A percentile compares a stretch with the other conserved stretches of the same genome.
These are phyloP conservation scores for Drosophila equinoxialis DNA, from an alignment of 1,140 invertebrate genomes.

Conservation along the genomic window DNA sequence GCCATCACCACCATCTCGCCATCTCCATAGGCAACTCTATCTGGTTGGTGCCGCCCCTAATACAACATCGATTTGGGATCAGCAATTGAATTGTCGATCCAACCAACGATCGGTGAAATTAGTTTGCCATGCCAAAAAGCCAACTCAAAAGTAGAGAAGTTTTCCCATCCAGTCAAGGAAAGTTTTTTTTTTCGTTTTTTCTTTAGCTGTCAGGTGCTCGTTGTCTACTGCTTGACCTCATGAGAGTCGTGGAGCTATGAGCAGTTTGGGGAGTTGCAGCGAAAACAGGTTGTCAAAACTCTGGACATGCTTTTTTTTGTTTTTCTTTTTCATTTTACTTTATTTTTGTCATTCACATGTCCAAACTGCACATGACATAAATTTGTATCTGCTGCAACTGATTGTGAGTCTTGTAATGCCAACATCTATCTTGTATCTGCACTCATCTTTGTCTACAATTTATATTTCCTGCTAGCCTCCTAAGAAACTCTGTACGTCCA, in stretches of 20 bases:
- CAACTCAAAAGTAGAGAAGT: not conserved
- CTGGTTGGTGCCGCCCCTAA: slow-evolving; percentile 1
- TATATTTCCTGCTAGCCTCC: slow-evolving; percentile 61
- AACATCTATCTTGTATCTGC: slow-evolving; percentile 50
- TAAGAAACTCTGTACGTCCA: slow-evolving; percentile 12
- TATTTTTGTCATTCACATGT: slow-evolving; percentile 57
- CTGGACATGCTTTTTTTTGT: slow-evolving; percentile 29
- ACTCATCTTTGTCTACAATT: slow-evolving; percentile 73
- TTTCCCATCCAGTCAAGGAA: slow-evolving; percentile 50
- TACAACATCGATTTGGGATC: slow-evolving; percentile 10
- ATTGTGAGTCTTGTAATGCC: slow-evolving; percentile 58
- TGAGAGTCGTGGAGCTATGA: not conserved
- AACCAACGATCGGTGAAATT: slow-evolving; percentile 56
- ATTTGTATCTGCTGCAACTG: slow-evolving; percentile 72
- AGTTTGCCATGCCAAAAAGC: slow-evolving; percentile 39
- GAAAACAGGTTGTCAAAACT: slow-evolving; percentile 70
- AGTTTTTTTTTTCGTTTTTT: slow-evolving; percentile 34
- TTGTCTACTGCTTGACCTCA: slow-evolving; percentile 31
- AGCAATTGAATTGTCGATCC: slow-evolving; percentile 53
- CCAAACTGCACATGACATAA: slow-evolving; percentile 67
- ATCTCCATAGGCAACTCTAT: slow-evolving; percentile 2
- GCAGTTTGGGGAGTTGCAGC: not conserved
- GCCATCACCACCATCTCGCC: slow-evolving; percentile 2
- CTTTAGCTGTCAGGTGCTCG: slow-evolving; percentile 22
- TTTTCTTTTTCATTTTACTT: not conserved